Conservation (phyloP, 2,113 vertebrate genomes). For the Tupaia chinensis region DNA sequence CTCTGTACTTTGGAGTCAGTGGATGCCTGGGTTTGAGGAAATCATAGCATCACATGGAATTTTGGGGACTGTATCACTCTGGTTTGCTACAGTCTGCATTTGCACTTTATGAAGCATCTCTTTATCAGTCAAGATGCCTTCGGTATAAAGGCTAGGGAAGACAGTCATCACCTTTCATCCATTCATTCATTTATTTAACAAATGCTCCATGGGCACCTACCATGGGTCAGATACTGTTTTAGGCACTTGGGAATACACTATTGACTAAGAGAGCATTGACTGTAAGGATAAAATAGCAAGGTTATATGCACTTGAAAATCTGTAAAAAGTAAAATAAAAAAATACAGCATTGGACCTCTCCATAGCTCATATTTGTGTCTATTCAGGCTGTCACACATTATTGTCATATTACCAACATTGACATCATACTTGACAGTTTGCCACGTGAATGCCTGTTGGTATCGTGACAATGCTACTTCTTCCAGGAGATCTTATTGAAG, state of each 20-base stretch:
- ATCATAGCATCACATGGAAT: background rate
- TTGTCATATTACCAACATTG: background rate
- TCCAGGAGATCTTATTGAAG: background rate
- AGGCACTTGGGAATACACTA: background rate
- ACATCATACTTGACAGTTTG: background rate
- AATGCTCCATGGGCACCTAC: background rate
- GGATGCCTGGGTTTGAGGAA: background rate
- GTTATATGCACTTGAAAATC: background rate
- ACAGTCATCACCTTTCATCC: background rate
- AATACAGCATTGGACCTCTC: background rate
- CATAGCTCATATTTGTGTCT: background rate
- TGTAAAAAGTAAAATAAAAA: constrained; percentile 20
- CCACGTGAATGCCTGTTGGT: background rate
- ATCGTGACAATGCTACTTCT: background rate
- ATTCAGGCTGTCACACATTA: background rate
- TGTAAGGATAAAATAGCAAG: background rate
- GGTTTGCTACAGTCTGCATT: background rate
- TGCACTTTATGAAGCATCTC: background rate
- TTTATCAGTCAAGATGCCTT: background rate
- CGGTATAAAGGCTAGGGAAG: background rate
- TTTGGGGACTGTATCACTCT: background rate
- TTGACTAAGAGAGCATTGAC: background rate
- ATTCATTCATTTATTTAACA: constrained; percentile 19
- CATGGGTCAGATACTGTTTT: background rate
- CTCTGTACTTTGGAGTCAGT: background rate